Evolutionary conservation across 2,888 invertebrate genomes (phyloP), one percentile per base, ranked within the genome.

Genomic region (Teleiodes luculella): DNA sequence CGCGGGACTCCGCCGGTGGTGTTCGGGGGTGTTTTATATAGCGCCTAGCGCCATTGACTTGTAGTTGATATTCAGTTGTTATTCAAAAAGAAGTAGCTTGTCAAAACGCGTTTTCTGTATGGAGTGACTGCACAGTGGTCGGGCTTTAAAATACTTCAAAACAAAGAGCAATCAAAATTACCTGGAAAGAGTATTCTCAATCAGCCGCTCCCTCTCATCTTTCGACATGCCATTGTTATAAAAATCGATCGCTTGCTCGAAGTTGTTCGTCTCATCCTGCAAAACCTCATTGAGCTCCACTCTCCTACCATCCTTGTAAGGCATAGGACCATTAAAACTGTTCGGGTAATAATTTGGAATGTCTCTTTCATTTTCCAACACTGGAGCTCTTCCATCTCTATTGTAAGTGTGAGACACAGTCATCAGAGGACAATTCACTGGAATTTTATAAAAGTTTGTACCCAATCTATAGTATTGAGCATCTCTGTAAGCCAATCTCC

Each of bases 281-380:
- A 91, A 76, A 10, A 80, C 71, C 68, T 91, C 91, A 18, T 90
- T 80, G 2, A 92, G 80, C 7, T 86, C 72, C 1, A 91, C 68
- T 14, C 76, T 68, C 55, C 88, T 87, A 13, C 92, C 92, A 3
- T 91, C 84, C 3, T 91, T 85, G 63, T 92, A 91, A 37, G 91
- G 91, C 53, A 92, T 88, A 0, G 97, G 96, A 0, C 97, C 98
- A 61, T 91, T 86, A 79, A 96, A 98, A 59, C 96, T 96, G 86
- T 98, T 98, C 0, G 98, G 98, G 83, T 92, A 96, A 75, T 97
- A 98, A 80, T 97, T 97, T 0, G 98, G 97, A 0, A 94, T 94
- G 11, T 94, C 95, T 16, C 91, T 93, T 78, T 95, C 95, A 74
- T 96, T 97, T 64, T 93, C 92, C 28, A 90, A 84, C n/a, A 92